Evolutionary conservation across 1,140 invertebrate genomes (phyloP), one percentile per base, ranked within the genome.

Genomic region (Pollicipes pollicipes): DNA sequence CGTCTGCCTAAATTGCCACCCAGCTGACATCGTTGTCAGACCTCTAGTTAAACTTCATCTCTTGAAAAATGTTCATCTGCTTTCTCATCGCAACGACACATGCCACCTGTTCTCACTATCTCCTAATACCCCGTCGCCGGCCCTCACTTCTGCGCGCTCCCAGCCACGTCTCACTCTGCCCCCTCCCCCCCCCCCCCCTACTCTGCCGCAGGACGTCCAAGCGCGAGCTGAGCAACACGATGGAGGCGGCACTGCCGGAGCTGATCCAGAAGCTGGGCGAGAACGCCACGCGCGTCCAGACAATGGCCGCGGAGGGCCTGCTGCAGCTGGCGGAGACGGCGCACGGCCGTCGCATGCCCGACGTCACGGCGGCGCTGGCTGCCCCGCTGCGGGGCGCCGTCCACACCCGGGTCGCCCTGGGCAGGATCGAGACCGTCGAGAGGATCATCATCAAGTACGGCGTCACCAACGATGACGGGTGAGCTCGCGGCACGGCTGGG

Each of bases 201-300:
- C 6, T 28, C 26, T 27, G 29, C 10, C 16, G 4, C 79, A 89
- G 89, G 75, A 89, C 92, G 26, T 87, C 88, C 0, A 83, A 85
- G 27, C 86, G 87, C 31, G 90, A 93, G 79, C 87, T 90, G 32
- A 83, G 87, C 13, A 82, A 88, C 58, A 89, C 88, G 74, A 83
- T 93, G 24, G 93, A 95, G 78, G 87, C 88, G 76, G 78, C 93
- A 29, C 78, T 95, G 26, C 91, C 91, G 0, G 91, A 93, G 78
- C 79, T 96, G 30, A 77, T 95, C 29, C 88, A 90, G 4, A 93
- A 93, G 77, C 89, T 89, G 31, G 91, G 92, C 0, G 93, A 97
- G 78, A 91, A 90, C 0, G 91, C 90, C 3, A 87, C 89, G 0
- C 83, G 90, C 3, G 88, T 92, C 69, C 88, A 95, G 78, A 93